Evolutionary conservation across 2,888 invertebrate species (phyloP).

Genomic region (Lochmaea capreae): DNA sequence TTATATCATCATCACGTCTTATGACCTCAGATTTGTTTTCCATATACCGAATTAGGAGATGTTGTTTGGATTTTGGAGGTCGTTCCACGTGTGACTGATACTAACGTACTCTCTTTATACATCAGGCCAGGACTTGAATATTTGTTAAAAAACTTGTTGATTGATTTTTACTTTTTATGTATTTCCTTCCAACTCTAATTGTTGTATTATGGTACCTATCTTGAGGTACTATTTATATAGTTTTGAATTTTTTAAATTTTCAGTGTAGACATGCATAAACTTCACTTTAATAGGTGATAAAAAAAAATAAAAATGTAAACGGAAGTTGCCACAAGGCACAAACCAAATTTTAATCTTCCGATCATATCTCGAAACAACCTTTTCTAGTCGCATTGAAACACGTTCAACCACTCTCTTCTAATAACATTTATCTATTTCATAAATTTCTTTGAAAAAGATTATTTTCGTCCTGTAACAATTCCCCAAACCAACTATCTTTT

Average conservation of each 20-base stretch:
- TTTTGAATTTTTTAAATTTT: too few species aligned
- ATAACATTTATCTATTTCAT: conserved; percentile 27
- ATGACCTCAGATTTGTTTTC: conserved; percentile 20
- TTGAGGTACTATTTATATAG: too few species aligned
- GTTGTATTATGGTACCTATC: too few species aligned
- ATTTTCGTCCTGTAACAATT: conserved; percentile 19
- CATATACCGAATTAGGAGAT: conserved; percentile 15
- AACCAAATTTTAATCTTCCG: conserved; percentile 10
- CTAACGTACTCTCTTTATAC: not conserved
- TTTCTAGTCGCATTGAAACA: not conserved
- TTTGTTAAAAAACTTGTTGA: too few species aligned
- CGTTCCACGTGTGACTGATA: conserved; percentile 18
- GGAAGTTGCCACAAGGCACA: not conserved
- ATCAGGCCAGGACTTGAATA: conserved; percentile 5
- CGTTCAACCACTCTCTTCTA: conserved; percentile 8
- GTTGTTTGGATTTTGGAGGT: conserved; percentile 16
- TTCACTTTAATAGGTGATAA: not conserved
- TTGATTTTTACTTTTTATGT: too few species aligned
- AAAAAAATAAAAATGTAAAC: conserved; percentile 4
- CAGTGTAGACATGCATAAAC: too few species aligned
- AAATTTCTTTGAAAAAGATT: conserved; percentile 24
- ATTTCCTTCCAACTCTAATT: too few species aligned
- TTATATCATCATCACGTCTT: conserved; percentile 9
- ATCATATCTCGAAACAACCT: not conserved
- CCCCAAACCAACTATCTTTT: conserved; percentile 7